A percentile compares a stretch with the other conserved stretches of the same genome.
Conservation (phyloP, 2,888 invertebrate species). For the Drosophila aldrichi region DNA sequence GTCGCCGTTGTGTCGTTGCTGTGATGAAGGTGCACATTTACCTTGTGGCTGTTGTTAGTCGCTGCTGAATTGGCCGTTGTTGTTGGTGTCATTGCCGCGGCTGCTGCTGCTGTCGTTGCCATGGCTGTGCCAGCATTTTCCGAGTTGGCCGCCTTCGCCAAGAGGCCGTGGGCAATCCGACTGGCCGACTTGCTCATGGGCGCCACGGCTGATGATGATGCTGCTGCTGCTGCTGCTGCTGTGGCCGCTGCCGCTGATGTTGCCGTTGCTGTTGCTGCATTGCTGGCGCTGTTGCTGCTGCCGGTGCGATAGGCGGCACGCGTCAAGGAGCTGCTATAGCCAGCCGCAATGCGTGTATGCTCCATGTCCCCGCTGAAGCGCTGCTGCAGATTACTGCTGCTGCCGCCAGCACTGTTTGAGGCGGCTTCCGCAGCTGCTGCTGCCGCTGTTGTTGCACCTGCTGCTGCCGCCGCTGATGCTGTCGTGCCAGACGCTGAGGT, state of each 20-base stretch:
- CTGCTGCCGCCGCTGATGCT: slow-evolving; percentile 1
- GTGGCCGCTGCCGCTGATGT: not conserved
- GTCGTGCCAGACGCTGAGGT: slow-evolving; percentile 4
- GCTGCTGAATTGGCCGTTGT: not conserved
- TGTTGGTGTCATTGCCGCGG: not conserved
- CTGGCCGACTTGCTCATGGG: slow-evolving; percentile 45
- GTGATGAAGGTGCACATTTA: slow-evolving; percentile 42
- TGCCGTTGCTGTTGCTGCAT: not conserved
- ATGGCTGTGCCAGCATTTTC: not conserved
- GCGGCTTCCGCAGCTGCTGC: not conserved
- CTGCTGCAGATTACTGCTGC: slow-evolving; percentile 83
- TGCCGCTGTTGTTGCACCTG: not conserved
- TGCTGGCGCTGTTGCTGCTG: slow-evolving; percentile 13
- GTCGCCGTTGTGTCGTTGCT: slow-evolving; percentile 18
- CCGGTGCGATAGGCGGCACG: slow-evolving; percentile 77
- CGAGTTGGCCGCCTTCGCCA: slow-evolving; percentile 34
- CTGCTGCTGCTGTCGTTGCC: slow-evolving; percentile 1
- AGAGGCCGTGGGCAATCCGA: slow-evolving; percentile 44
- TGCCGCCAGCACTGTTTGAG: slow-evolving; percentile 52
- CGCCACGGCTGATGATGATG: slow-evolving; percentile 17
- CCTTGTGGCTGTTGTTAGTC: slow-evolving; percentile 45
- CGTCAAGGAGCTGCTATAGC: slow-evolving; percentile 78
- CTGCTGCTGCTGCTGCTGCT: slow-evolving; percentile 1
- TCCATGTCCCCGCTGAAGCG: slow-evolving; percentile 67
- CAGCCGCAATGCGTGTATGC: slow-evolving; percentile 62